A percentile compares a stretch with the other conserved stretches of the same genome.
These are phyloP conservation scores for Cloeon dipterum DNA, from an alignment of 2,888 invertebrate genomes.

Conservation along the genomic window DNA sequence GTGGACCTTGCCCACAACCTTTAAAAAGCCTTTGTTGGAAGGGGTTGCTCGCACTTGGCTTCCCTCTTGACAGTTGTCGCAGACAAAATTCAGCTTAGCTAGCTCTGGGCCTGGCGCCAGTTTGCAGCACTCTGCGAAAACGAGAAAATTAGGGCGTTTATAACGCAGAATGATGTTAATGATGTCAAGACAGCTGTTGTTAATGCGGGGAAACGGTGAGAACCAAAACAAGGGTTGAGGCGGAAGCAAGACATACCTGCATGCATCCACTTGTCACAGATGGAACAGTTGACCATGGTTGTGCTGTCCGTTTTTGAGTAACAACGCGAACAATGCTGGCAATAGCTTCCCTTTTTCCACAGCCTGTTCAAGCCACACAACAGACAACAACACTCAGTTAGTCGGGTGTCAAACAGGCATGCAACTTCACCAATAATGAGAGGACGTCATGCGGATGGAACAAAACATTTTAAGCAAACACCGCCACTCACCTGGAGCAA, in stretches of 20 bases:
- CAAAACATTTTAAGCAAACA: slow-evolving; percentile 12
- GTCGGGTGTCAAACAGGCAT: not conserved
- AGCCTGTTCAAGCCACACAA: slow-evolving; percentile 20
- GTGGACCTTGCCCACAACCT: no score
- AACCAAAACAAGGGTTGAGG: not conserved
- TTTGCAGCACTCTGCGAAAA: slow-evolving; percentile 8
- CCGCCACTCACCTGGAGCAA: slow-evolving; percentile 44
- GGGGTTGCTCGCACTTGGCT: not conserved
- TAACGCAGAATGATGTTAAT: no score
- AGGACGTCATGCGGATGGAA: slow-evolving; percentile 6
- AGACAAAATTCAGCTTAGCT: slow-evolving; percentile 7
- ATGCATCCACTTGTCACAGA: slow-evolving; percentile 26
- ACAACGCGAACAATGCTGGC: slow-evolving; percentile 45
- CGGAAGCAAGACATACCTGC: slow-evolving; percentile 19
- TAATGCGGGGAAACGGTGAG: not conserved
- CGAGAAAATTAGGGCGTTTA: no score
- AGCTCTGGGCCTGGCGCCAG: slow-evolving; percentile 6
- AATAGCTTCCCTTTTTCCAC: slow-evolving; percentile 48
- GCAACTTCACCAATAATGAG: not conserved
- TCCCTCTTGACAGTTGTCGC: slow-evolving; percentile 9
- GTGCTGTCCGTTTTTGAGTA: slow-evolving; percentile 25
- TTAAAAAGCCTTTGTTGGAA: no score
- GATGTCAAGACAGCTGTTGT: no score
- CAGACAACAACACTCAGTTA: not conserved
- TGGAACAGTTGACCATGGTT: slow-evolving; percentile 23